phyloP scores from a whole-genome alignment of 2,888 invertebrate genomes.

The Cryptus armator region DNA sequence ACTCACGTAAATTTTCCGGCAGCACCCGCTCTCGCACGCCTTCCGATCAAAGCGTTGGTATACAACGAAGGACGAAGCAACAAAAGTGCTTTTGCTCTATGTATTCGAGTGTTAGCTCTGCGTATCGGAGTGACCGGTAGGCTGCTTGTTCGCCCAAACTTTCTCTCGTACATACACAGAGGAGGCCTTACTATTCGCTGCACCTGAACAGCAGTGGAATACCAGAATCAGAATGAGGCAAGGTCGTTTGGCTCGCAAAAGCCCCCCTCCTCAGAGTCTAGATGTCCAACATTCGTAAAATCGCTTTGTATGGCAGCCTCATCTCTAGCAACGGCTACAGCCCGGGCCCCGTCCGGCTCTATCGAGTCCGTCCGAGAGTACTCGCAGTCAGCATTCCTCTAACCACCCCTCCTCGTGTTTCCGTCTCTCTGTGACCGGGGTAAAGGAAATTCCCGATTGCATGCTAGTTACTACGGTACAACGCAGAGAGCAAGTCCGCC shows the following conservation, averaged over 20 bases:
- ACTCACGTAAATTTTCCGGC: conserved; percentile 34
- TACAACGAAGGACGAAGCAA: conserved; percentile 53
- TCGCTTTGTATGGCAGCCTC: conserved; percentile 54
- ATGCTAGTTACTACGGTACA: conserved; percentile 16
- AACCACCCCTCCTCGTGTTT: conserved; percentile 3
- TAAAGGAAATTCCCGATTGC: conserved; percentile 46
- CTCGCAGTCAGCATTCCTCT: conserved; percentile 56
- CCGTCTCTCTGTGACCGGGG: conserved; percentile 27
- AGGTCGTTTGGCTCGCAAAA: conserved; percentile 46
- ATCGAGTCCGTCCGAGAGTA: conserved; percentile 33
- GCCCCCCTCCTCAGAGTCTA: neutral
- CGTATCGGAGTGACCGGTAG: conserved; percentile 2
- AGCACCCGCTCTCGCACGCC: conserved; percentile 19
- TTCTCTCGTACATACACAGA: conserved; percentile 46
- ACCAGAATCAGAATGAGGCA: conserved; percentile 39
- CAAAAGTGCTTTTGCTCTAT: conserved; percentile 53
- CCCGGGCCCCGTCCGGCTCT: conserved; percentile 11
- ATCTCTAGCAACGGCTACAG: conserved; percentile 13
- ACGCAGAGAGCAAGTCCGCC: neutral
- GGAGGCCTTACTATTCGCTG: conserved; percentile 50
- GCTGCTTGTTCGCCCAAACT: conserved; percentile 48
- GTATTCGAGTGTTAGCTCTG: conserved; percentile 27
- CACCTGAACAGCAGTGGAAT: conserved; percentile 15
- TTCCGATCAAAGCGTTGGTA: conserved; percentile 42
- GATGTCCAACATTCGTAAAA: conserved; percentile 60